Base-by-base conservation (phyloP, 2,888 invertebrate species). In the Cerastis rubricosa region DNA sequence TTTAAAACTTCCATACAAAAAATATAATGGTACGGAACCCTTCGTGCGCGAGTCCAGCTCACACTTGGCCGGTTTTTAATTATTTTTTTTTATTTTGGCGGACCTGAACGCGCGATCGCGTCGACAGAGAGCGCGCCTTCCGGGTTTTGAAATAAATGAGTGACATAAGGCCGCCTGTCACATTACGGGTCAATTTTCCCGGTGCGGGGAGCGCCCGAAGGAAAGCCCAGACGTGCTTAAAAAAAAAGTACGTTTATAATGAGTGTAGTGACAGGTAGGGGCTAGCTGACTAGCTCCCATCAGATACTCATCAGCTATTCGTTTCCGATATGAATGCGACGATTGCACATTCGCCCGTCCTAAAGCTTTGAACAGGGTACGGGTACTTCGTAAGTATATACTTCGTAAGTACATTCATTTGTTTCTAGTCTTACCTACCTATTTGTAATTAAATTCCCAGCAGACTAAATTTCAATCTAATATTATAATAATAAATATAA, bases 181-280 rank as follows among this genome's bases (percentile, higher is more conserved):
- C 45, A 45, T 12, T 12, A 12, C 45, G 11, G 45, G 14, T 12
- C 11, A 25, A 25, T n/a, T 3, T n/a, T 54, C 54, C 25, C 25
- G 7, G 57, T 54, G 12, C n/a, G 12, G 35, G 12, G 14, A 57
- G 25, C 14, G n/a, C 1, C 3, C 35, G 35, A 35, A 3, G 35
- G 35, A 35, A 35, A 35, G 35, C 35, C 3, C 35, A 35, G 35
- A 3, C 1, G 35, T 35, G 35, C 35, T 35, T 35, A 35, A 51
- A 71, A 84, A 73, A 79, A 78, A 84, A 78, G 64, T 71, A 68
- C 17, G 29, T 59, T 65, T 65, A 59, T 81, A 75, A 85, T 75
- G 63, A 80, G 43, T 25, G 2, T 35, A 25, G 74, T 66, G 81
- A 85, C 72, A 80, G 66, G 61, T 75, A 57, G 57, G 80, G 81